phyloP scores from a whole-genome alignment of 2,113 vertebrate genomes.

The Nibea albiflora region DNA sequence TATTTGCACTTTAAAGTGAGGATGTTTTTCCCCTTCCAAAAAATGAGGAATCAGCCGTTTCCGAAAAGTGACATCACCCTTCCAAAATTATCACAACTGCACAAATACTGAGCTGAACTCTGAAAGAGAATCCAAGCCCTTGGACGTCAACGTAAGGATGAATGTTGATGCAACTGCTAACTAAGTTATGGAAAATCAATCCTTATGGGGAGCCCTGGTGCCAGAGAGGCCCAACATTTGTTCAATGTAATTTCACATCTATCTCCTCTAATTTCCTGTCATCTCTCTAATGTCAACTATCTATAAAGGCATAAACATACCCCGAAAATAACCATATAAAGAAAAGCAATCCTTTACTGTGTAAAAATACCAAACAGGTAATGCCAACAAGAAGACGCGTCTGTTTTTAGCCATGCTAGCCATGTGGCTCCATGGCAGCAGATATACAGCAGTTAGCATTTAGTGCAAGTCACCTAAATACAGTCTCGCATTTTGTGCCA shows the following conservation, averaged over 20 bases:
- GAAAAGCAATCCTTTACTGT: not conserved
- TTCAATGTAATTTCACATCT: not conserved
- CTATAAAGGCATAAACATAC: not conserved
- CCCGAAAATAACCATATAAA: not conserved
- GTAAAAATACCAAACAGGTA: not conserved
- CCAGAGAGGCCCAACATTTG: not conserved
- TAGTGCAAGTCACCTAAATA: too few relatives aligned
- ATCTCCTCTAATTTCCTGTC: not conserved
- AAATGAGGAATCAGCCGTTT: constrained; percentile 42
- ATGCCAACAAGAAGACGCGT: not conserved
- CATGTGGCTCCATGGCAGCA: not conserved
- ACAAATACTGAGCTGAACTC: constrained; percentile 17
- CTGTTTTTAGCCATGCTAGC: not conserved
- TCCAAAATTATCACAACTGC: constrained; percentile 8
- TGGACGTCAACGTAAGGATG: not conserved
- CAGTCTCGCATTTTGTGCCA: not conserved
- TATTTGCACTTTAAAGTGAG: constrained; percentile 26
- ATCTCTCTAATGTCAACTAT: not conserved
- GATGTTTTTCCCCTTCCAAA: constrained; percentile 24
- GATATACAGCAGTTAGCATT: too few relatives aligned
- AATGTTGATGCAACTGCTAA: not conserved
- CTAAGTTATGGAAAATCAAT: not conserved
- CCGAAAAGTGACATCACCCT: constrained; percentile 25
- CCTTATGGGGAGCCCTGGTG: not conserved
- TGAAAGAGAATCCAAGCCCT: not conserved